Evolutionary conservation across 1,140 invertebrate genomes (phyloP), one percentile per base, ranked within the genome.

Genomic region (Drosophila repletoides): DNA sequence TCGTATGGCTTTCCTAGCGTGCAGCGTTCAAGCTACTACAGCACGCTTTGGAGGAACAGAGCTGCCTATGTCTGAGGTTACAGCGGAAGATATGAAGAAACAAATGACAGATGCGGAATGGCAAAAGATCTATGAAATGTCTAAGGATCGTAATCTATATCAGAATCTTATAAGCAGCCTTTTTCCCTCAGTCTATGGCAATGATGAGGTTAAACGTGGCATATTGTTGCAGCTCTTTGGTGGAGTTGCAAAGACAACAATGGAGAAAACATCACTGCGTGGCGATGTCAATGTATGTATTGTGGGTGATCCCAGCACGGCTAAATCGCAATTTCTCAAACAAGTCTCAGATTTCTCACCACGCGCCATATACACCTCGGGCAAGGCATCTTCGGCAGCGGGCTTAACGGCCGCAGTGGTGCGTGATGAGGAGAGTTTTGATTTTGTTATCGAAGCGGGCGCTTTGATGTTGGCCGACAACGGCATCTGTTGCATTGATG

Each of bases 391-490:
- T 1, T 97, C 95, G 26, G 98, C 99, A 0, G 98, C 98, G 58
- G 99, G 99, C 94, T 92, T 99, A 10, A 99, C 98, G 0, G 98
- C 98, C 6, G 98, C 98, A 40, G 98, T 99, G 12, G 98, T 99
- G 0, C 93, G 95, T 90, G 99, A 99, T 89, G 98, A 99, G 91
- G 99, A 99, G 91, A 97, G 97, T 3, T 95, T 95, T 51, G 98
- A 99, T 91, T 99, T 99, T 92, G 98, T 99, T 1, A 99, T 99
- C 59, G 99, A 99, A 93, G 99, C 98, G 14, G 99, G 99, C 33
- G 99, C 99, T 2, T 91, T 99, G 2, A 99, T 99, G 98, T 93
- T 99, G 75, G 98, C 98, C 0, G 98, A 99, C 91, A 99, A 99
- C 91, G 98, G 99, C 9, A 96, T 99, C 21, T 99, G 98, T 90